Percentiles rank a stretch among this genome's conserved stretches.
phyloP scores from a whole-genome alignment of 2,888 invertebrate species.

The Theristus sp. region DNA sequence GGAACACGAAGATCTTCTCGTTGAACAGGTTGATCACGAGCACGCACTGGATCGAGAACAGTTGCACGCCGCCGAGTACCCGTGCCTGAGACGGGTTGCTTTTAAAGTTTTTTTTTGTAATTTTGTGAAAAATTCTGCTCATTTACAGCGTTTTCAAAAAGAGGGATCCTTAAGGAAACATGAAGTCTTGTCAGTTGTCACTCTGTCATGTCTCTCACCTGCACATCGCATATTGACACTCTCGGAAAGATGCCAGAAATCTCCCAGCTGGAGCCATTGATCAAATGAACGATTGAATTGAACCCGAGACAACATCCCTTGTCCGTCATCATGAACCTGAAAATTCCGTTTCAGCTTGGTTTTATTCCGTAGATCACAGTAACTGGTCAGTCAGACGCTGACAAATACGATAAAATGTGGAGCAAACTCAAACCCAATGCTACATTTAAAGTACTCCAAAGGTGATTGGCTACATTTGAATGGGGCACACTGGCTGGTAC shows the following conservation, averaged over 20 bases:
- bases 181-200: too few species aligned
- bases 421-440: neutral
- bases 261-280: conserved; percentile 25
- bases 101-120: too few species aligned
- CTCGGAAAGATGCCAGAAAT: conserved; percentile 23
- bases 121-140: too few species aligned
- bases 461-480: too few species aligned
- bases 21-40: conserved; percentile 22
- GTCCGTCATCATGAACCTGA: conserved; percentile 21
- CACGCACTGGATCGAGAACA: conserved; percentile 24
- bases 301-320: conserved; percentile 22
- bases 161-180: too few species aligned
- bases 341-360: neutral
- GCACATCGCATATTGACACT: conserved; percentile 22
- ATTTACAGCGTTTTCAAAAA: too few species aligned
- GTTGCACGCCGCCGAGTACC: conserved; percentile 27
- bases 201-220: too few species aligned
- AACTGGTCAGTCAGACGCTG: too few species aligned
- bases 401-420: neutral
- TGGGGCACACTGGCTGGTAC: too few species aligned
- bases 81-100: conserved; percentile 14
- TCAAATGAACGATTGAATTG: conserved; percentile 18
- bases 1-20: conserved; percentile 17
- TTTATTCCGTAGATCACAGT: neutral
- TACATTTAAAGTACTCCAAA: too few species aligned